Percentiles rank a stretch among this genome's conserved stretches.
These are phyloP conservation scores for Beris morrisii DNA, from an alignment of 2,888 invertebrate species.

Conservation along the genomic window DNA sequence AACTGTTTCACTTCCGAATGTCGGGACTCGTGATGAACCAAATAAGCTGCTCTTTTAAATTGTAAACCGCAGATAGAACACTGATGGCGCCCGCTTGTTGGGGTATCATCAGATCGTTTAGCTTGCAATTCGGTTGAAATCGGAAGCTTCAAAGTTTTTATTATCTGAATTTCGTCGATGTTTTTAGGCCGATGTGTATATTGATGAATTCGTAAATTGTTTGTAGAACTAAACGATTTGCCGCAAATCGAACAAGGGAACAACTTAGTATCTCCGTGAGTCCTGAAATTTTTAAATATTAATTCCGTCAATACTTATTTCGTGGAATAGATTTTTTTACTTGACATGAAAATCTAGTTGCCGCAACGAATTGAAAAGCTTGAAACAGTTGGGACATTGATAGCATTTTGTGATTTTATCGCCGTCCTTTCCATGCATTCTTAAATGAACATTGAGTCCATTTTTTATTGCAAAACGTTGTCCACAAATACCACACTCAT, in stretches of 20 bases:
- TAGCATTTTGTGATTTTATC: slow-evolving; percentile 19
- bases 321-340: slow-evolving; percentile 8
- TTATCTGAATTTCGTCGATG: not conserved
- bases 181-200: slow-evolving; percentile 19
- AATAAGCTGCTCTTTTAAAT: slow-evolving; percentile 36
- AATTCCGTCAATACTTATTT: not conserved
- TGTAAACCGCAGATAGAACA: slow-evolving; percentile 42
- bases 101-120: not conserved
- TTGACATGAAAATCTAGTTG: slow-evolving; percentile 28
- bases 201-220: slow-evolving; percentile 30
- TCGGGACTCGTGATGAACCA: slow-evolving; percentile 41
- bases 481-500: slow-evolving; percentile 43
- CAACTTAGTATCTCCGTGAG: slow-evolving; percentile 12
- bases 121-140: not conserved
- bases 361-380: slow-evolving; percentile 26
- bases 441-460: slow-evolving; percentile 28
- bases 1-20: slow-evolving; percentile 40
- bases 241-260: slow-evolving; percentile 30
- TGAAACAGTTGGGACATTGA: slow-evolving; percentile 28
- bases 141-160: slow-evolving; percentile 1
- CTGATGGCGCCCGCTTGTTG: slow-evolving; percentile 35
- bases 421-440: slow-evolving; percentile 30
- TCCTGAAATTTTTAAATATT: slow-evolving; percentile 6
- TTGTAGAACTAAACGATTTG: slow-evolving; percentile 17
- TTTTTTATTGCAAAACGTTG: slow-evolving; percentile 33